Evolutionary conservation across 1,140 invertebrate genomes (phyloP), one percentile per base, ranked within the genome.

Genomic region (Cataglyphis hispanica): DNA sequence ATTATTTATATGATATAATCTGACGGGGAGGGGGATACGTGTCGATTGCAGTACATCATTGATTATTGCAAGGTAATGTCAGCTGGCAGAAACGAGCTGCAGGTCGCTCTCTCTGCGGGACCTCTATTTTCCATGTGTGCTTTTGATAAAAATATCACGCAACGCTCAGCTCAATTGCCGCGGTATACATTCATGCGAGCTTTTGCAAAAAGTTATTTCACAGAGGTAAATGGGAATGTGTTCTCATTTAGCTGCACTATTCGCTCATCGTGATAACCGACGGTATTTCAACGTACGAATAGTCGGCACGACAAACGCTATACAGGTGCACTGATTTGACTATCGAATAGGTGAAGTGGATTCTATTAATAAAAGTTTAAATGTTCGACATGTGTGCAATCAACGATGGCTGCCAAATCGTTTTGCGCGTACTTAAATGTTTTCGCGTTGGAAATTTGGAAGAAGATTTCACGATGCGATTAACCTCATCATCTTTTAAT

Each of bases 341-440:
- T 56, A 90, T 89, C 58, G 63, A 87, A 90, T 89, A 89, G 56
- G 67, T 81, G 87, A 89, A 75, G 63, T 77, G 40, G 56, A 61
- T 63, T 90, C 89, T 90, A 90, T 90, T 90, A 87, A 90, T 90
- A 90, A 83, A 76, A 67, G 81, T 85, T 90, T 72, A 72, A 87
- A 87, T 76, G 85, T 69, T 87, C 63, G 53, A 90, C 34, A 25
- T 70, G 46, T 43, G 40, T 50, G 78, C 87, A 69, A 89, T 89
- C 64, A 46, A 46, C 11, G 40, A 56, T 34, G 85, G 40, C 70
- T 89, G 89, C 89, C 89, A 90, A 90, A 89, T 87, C 40, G 76
- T 58, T 89, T 60, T 34, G 43, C 70, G 56, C 63, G 19, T 43
- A 60, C 74, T 56, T 46, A 31, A 46, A 56, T 69, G 1, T 72